phyloP scores from a whole-genome alignment of 2,113 vertebrate species.

The Acinonyx jubatus region DNA sequence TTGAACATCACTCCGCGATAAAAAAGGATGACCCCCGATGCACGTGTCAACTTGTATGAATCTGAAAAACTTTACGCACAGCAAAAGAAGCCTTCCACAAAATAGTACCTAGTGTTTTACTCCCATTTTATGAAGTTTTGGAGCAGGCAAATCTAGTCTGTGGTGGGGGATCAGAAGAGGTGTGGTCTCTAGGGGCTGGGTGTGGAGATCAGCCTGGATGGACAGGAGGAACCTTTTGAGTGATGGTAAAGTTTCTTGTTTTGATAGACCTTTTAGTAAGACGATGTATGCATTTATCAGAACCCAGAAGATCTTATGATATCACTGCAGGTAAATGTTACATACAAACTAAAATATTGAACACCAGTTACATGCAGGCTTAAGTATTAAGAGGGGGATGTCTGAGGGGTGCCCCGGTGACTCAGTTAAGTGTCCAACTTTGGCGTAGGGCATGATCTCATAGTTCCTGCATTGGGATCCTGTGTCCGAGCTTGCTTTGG shows the following conservation, averaged over 20 bases:
- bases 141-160: neutral
- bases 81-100: neutral
- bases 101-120: rapidly evolving
- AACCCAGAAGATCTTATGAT: neutral
- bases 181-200: rapidly evolving
- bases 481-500: too few species aligned
- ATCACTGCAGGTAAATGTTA: neutral
- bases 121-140: neutral
- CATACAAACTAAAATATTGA: neutral
- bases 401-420: neutral
- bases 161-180: too few species aligned
- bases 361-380: neutral
- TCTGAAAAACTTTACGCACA: neutral
- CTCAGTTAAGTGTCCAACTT: too few species aligned
- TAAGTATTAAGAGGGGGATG: neutral
- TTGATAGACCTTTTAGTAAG: neutral
- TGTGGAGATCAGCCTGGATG: neutral
- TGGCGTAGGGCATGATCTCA: too few species aligned
- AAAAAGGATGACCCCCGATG: neutral
- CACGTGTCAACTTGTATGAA: neutral
- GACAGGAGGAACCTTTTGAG: neutral
- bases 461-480: too few species aligned
- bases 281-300: neutral
- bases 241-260: neutral
- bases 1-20: neutral